phyloP scores from a whole-genome alignment of 1,140 invertebrate genomes.

The Lycorma delicatula region DNA sequence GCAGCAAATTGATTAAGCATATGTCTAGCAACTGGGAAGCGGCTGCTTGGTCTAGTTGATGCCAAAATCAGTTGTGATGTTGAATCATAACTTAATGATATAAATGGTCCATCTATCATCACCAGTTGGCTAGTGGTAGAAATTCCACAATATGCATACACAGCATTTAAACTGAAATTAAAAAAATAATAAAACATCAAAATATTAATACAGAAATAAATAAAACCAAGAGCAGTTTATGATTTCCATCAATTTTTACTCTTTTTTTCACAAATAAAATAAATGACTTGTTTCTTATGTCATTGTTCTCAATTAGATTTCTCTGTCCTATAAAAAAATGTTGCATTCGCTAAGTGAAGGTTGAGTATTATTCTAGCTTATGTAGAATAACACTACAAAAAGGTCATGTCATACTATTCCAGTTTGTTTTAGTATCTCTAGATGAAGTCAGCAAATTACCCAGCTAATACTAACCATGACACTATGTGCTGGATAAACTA shows the following conservation, averaged over 20 bases:
- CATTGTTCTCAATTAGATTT: no score
- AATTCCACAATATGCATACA: not conserved
- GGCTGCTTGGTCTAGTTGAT: constrained; percentile 47
- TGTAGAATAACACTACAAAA: no score
- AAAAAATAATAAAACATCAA: not conserved
- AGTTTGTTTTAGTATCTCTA: no score
- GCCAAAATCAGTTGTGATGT: constrained; percentile 39
- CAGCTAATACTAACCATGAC: no score
- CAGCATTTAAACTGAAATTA: constrained; percentile 11
- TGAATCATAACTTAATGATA: constrained; percentile 15
- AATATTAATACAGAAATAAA: not conserved
- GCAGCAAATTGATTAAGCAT: constrained; percentile 27
- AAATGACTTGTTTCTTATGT: no score
- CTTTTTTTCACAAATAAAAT: no score
- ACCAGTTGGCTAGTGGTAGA: not conserved
- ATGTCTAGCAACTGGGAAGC: constrained; percentile 49
- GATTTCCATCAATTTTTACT: not conserved
- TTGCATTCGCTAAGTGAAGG: no score
- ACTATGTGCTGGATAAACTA: no score
- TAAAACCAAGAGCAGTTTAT: not conserved
- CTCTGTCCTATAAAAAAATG: no score
- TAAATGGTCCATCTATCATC: constrained; percentile 12
- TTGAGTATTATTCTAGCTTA: no score
- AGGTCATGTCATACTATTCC: no score
- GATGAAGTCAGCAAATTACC: no score